phyloP scores from a whole-genome alignment of 2,888 invertebrate genomes.

The Lasioglossum figueresi region DNA sequence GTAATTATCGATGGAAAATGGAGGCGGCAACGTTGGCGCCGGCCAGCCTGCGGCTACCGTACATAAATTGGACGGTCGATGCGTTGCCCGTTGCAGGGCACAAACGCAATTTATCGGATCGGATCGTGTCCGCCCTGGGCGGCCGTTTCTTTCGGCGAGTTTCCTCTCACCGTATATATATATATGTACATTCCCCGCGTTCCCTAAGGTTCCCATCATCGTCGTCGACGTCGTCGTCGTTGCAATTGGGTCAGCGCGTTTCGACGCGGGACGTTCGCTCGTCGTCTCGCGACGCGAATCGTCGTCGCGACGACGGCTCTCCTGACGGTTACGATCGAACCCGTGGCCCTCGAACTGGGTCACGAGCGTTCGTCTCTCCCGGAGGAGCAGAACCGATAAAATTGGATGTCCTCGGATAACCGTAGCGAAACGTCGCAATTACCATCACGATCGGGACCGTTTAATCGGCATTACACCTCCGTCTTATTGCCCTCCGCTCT shows the following conservation, averaged over 20 bases:
- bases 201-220: not conserved
- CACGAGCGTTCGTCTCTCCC: constrained; percentile 8
- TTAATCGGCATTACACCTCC: not conserved
- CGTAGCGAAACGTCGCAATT: constrained; percentile 8
- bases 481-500: not conserved
- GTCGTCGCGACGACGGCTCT: not conserved
- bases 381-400: constrained; percentile 16
- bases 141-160: not conserved
- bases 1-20: constrained; percentile 7
- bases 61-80: constrained; percentile 26
- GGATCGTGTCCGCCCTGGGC: not conserved
- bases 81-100: constrained; percentile 10
- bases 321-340: not conserved
- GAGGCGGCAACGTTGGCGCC: not conserved
- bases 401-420: constrained; percentile 1
- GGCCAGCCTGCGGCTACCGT: not conserved
- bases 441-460: not conserved
- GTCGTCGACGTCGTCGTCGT: not conserved
- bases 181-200: not conserved
- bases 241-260: constrained; percentile 6
- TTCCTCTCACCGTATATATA: not conserved
- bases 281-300: constrained; percentile 4
- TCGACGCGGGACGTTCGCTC: constrained; percentile 4
- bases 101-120: constrained; percentile 33
- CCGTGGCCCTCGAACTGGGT: constrained; percentile 12